Base-by-base conservation (phyloP, 2,113 vertebrate species). In the Laterallus jamaicensis region DNA sequence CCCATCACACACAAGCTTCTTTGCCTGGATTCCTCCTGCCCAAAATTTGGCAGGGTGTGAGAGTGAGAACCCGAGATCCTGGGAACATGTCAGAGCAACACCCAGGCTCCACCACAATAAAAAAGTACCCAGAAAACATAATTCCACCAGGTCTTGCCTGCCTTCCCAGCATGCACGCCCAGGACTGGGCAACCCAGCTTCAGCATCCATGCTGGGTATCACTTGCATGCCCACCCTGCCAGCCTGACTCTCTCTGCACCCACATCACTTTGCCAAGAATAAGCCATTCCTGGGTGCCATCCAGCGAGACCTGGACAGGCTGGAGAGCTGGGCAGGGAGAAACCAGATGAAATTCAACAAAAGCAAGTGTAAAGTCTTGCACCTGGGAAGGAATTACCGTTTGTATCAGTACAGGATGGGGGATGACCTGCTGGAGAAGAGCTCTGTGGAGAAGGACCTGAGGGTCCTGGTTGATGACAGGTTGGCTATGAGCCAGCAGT, bases 181-280 rank as follows among this genome's bases (percentile, higher is more conserved):
- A 13, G 26, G 31, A 39, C 26, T 49, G 49, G 16, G 28, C 56
- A 21, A 8, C 63, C 25, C 10, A 3, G 14, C 7, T 71, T 66
- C 32, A 69, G 50, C 56, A 76, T 18, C 63, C 5, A 1, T 0
- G 0, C 22, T 37, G 42, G n/a, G 62, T 68, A 88, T 26, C 54
- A n/a, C 62, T 64, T 6, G 0, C 0, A 0, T 2, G 2, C 54
- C 13, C 12, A 63, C 7, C 35, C n/a, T 7, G 0, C 15, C 40
- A 63, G 62, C 35, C n/a, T 18, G 5, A 35, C 44, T 59, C 32
- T 39, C 50, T 75, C 84, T 50, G 84, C 60, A 55, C 28, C 47
- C 35, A 5, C 9, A 32, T 10, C 21, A 4, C 31, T 68, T 26
- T 18, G 8, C 26, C 40, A 55, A 69, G 50, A 68, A 67, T 15